phyloP scores from a whole-genome alignment of 1,140 invertebrate genomes.

The Drosophila santomea region DNA sequence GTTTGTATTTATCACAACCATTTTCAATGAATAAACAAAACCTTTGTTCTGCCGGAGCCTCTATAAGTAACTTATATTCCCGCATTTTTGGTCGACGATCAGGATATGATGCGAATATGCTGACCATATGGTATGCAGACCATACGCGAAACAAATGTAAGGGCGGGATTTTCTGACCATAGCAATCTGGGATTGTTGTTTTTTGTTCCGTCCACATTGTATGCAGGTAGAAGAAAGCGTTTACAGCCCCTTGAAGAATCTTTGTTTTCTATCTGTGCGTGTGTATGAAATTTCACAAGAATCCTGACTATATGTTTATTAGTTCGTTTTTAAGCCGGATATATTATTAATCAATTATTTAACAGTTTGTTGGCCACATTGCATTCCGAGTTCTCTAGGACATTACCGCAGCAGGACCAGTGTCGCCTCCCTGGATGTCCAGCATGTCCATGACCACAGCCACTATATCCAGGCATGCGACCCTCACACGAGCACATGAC shows the following conservation, averaged over 20 bases:
- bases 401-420: slow-evolving; percentile 92
- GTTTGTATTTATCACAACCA: slow-evolving; percentile 5
- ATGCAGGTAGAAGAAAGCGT: too few species aligned
- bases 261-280: too few species aligned
- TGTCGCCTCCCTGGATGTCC: slow-evolving; percentile 91
- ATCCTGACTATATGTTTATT: too few species aligned
- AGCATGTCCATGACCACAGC: slow-evolving; percentile 91
- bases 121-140: slow-evolving; percentile 3
- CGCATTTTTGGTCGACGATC: neutral
- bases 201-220: too few species aligned
- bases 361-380: slow-evolving; percentile 76
- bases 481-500: slow-evolving; percentile 89
- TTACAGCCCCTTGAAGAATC: too few species aligned
- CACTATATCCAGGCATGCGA: slow-evolving; percentile 90
- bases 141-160: too few species aligned
- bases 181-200: neutral
- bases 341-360: slow-evolving; percentile 18
- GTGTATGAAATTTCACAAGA: too few species aligned
- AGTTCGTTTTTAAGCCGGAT: too few species aligned
- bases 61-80: neutral
- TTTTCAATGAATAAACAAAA: slow-evolving; percentile 21
- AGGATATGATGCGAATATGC: slow-evolving; percentile 7
- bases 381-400: slow-evolving; percentile 87
- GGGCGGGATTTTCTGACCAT: too few species aligned
- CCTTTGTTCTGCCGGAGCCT: slow-evolving; percentile 3